Evolutionary conservation across 2,888 invertebrate species (phyloP).

Genomic region (Oscheius sp.): DNA sequence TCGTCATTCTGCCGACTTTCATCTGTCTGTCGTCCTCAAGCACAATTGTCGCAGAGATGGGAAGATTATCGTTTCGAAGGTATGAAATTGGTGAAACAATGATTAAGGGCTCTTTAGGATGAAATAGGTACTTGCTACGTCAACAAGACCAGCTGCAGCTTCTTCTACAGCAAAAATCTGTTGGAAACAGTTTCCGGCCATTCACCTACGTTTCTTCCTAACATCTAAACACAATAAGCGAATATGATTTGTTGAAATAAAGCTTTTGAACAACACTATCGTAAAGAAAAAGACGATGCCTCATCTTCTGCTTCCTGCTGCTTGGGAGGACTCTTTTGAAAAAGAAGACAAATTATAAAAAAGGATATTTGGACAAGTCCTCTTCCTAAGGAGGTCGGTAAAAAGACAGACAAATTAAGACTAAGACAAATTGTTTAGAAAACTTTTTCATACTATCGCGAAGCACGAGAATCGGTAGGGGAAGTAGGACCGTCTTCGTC

Average conservation of each 20-base stretch:
- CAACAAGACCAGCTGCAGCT: slow-evolving; percentile 2
- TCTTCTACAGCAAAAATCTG: neutral
- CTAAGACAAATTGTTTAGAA: too few relatives aligned
- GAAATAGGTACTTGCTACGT: slow-evolving; percentile 5
- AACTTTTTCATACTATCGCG: neutral
- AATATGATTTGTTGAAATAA: too few relatives aligned
- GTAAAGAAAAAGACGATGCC: too few relatives aligned
- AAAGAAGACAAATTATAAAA: too few relatives aligned
- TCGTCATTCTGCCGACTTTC: neutral
- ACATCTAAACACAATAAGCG: too few relatives aligned
- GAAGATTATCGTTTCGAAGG: neutral
- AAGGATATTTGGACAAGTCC: too few relatives aligned
- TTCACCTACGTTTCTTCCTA: too few relatives aligned
- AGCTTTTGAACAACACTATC: too few relatives aligned
- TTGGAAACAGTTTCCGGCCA: neutral
- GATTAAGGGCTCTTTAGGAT: neutral
- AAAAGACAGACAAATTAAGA: too few relatives aligned
- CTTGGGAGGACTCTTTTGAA: too few relatives aligned
- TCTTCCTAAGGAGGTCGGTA: too few relatives aligned
- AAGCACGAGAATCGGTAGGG: neutral
- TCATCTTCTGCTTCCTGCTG: too few relatives aligned
- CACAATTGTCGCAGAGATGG: slow-evolving; percentile 12
- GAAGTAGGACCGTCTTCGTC: neutral
- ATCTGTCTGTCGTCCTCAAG: neutral
- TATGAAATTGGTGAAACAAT: neutral